Evolutionary conservation across 2,797 vertebrate species (phyloP).

Genomic region (Etheostoma nigrum): DNA sequence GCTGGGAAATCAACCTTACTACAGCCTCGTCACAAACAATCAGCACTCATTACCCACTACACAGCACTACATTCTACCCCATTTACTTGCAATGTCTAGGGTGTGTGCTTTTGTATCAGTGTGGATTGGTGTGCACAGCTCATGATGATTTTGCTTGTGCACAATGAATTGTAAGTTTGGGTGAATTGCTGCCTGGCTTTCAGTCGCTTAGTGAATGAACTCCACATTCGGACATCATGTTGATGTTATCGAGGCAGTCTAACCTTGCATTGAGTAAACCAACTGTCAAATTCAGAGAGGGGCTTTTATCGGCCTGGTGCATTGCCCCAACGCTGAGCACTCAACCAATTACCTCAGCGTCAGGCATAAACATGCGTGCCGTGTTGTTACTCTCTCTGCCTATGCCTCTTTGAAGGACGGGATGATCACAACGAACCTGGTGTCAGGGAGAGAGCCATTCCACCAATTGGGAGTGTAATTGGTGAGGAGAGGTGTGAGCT

Average conservation of each 20-base stretch:
- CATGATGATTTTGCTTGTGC: slow-evolving; percentile 55
- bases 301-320: slow-evolving; percentile 63
- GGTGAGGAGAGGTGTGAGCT: slow-evolving; percentile 71
- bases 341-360: slow-evolving; percentile 71
- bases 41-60: slow-evolving; percentile 80
- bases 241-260: slow-evolving; percentile 35
- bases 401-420: slow-evolving; percentile 71
- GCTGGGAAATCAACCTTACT: slow-evolving; percentile 84
- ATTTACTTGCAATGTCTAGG: slow-evolving; percentile 71
- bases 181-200: slow-evolving; percentile 50
- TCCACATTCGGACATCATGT: slow-evolving; percentile 34
- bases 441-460: slow-evolving; percentile 72
- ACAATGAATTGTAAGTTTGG: slow-evolving; percentile 46
- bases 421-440: slow-evolving; percentile 68
- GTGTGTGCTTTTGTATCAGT: slow-evolving; percentile 2
- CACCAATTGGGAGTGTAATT: slow-evolving; percentile 77
- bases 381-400: slow-evolving; percentile 42
- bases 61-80: slow-evolving; percentile 66
- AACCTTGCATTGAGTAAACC: slow-evolving; percentile 59
- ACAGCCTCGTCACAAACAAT: slow-evolving; percentile 82
- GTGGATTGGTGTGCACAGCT: slow-evolving; percentile 7
- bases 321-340: slow-evolving; percentile 47
- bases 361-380: slow-evolving; percentile 56
- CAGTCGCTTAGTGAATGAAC: slow-evolving; percentile 46
- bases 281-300: slow-evolving; percentile 62